Evolutionary conservation across 2,113 vertebrate species (phyloP).

Genomic region (Myrmecobius fasciatus): DNA sequence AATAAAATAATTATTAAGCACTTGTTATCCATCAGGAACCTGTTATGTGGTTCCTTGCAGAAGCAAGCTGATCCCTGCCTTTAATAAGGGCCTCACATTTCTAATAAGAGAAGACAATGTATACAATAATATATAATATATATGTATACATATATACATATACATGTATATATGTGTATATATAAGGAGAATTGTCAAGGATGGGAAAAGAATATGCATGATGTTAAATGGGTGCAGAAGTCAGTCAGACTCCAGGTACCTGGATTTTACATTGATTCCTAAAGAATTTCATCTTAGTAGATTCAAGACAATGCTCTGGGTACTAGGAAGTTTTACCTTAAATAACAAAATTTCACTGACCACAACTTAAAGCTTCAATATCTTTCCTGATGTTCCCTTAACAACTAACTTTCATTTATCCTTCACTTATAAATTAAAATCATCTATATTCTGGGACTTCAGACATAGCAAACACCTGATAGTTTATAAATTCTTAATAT

Average conservation of each 20-base stretch:
- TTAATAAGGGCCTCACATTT: neutral
- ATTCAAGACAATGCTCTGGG: neutral
- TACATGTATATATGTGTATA: no score
- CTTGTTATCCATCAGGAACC: neutral
- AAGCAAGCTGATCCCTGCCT: neutral
- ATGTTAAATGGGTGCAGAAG: neutral
- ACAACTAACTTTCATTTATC: no score
- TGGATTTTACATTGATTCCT: neutral
- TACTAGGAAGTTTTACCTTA: no score
- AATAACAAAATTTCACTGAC: no score
- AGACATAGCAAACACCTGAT: no score
- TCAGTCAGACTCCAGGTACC: neutral
- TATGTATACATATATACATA: no score
- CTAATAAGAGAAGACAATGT: neutral
- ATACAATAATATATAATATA: no score
- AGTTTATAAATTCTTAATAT: no score
- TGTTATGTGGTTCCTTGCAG: neutral
- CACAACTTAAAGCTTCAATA: no score
- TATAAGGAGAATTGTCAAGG: neutral
- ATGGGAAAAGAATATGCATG: neutral
- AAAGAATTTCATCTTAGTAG: neutral
- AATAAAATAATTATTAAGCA: neutral
- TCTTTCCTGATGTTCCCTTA: no score
- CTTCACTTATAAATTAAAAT: no score
- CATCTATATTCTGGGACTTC: no score